Evolutionary conservation across 2,888 invertebrate species (phyloP).

Genomic region (Drosophila planitibia): DNA sequence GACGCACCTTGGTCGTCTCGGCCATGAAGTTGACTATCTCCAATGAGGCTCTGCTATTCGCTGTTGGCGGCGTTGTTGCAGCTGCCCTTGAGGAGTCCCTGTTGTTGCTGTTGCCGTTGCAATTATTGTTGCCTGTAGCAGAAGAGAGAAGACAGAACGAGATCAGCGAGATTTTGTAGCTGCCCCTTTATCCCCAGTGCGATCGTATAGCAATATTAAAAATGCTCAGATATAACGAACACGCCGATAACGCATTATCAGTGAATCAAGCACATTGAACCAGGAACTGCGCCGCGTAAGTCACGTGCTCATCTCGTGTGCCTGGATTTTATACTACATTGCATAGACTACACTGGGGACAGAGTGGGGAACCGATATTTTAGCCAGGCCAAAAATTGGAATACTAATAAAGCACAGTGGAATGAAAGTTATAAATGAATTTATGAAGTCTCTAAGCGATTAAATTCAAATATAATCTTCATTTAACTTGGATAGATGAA

Average conservation of each 20-base stretch:
- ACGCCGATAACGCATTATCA: constrained; percentile 45
- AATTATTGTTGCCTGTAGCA: constrained; percentile 47
- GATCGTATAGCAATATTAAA: too few species aligned
- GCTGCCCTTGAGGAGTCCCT: constrained; percentile 27
- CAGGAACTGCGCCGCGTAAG: constrained; percentile 28
- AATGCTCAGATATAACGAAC: not conserved
- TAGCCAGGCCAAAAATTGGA: not conserved
- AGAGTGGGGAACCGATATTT: not conserved
- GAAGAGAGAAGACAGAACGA: constrained; percentile 8
- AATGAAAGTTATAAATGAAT: constrained; percentile 14
- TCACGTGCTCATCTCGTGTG: constrained; percentile 36
- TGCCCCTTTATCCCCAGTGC: constrained; percentile 53
- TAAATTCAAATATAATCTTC: not conserved
- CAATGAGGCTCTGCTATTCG: constrained; percentile 59
- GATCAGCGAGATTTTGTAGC: constrained; percentile 31
- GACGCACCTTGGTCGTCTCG: constrained; percentile 79
- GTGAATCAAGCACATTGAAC: constrained; percentile 29
- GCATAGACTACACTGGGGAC: not conserved
- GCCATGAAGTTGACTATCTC: constrained; percentile 73
- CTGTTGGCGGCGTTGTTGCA: constrained; percentile 24
- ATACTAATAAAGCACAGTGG: constrained; percentile 13
- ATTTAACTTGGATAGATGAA: not conserved
- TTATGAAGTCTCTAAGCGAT: not conserved
- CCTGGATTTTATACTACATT: constrained; percentile 3
- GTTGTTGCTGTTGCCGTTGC: constrained; percentile 37